Base-by-base conservation (phyloP, 2,797 vertebrate species). In the Epinephelus awoara region DNA sequence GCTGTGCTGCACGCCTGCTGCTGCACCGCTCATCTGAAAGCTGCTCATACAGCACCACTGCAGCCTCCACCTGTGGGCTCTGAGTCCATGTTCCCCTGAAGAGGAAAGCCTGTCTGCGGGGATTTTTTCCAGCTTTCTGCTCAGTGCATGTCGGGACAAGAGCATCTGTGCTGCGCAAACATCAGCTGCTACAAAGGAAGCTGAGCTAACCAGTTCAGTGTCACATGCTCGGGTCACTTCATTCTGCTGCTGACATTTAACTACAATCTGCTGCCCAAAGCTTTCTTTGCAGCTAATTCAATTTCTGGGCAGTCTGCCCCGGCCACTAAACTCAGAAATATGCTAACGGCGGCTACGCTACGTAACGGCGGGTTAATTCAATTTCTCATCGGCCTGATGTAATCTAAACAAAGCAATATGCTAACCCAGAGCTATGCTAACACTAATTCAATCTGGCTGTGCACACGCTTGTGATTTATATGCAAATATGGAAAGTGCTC, bases 401-500 rank as follows among this genome's bases (percentile, higher is more conserved):
- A 67, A 88, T 87, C 83, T 38, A 67, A 64, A 77, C 64, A 66
- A 72, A 72, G 61, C 67, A n/a, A 52, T 27, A n/a, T 6, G 65
- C 73, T 70, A 83, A 87, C 67, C 67, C 50, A 62, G 50, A 82
- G 59, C 83, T 83, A 77, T 25, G 83, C 83, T 78, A 87, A 62
- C 67, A 23, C 67, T 80, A 76, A 85, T 85, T 89, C 75, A 85
- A 77, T 88, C 75, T 69, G 67, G 42, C 81, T 50, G 54, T 47
- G 77, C 83, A 79, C 80, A 75, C 13, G 85, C 71, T 67, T 38
- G 70, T 75, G 86, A 88, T 82, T 88, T 85, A 86, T 72, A 91
- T 86, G 88, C 68, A 86, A 92, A 91, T 86, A 80, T 61, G 56
- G 27, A 54, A 70, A 76, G 72, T 21, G 69, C 29, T 64, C 19